These are phyloP conservation scores for Spilogale gracilis DNA, from an alignment of 2,113 vertebrate species.

Conservation along the genomic window DNA sequence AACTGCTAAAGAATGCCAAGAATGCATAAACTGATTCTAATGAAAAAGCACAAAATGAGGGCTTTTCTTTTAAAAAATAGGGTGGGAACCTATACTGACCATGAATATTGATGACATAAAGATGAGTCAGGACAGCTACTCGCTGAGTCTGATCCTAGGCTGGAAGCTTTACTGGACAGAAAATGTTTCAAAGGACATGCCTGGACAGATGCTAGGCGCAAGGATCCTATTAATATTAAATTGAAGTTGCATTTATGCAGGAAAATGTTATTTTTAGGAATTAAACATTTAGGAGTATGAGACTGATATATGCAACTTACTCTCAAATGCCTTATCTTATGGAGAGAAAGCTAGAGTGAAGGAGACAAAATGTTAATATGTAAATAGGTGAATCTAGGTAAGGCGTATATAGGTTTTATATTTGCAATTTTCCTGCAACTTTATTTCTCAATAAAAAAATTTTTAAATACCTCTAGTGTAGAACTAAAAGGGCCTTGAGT, in stretches of 20 bases:
- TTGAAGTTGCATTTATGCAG: not conserved
- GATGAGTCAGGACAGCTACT: not conserved
- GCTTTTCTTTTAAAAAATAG: not conserved
- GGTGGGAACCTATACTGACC: not conserved
- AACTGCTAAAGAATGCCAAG: not conserved
- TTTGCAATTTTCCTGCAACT: slow-evolving; percentile 21
- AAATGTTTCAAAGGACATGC: not conserved
- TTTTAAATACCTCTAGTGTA: not conserved
- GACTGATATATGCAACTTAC: not conserved
- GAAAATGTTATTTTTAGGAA: not conserved
- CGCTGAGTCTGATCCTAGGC: not conserved
- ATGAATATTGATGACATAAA: not conserved
- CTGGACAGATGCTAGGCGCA: not conserved
- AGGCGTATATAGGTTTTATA: not conserved
- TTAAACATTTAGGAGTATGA: not conserved
- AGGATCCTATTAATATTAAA: not conserved
- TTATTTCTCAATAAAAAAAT: slow-evolving; percentile 42
- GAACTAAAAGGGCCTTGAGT: not conserved
- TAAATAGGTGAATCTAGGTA: not conserved
- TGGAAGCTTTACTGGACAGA: not conserved
- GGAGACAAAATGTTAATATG: not conserved
- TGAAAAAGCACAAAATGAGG: slow-evolving; percentile 15
- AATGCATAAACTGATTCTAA: slow-evolving; percentile 4
- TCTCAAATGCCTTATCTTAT: slow-evolving; percentile 41
- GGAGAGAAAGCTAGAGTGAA: not conserved